Conservation (phyloP, 30 jellyfish, hydroid and myxozoan genomes). For the Aurelia coerulea region DNA sequence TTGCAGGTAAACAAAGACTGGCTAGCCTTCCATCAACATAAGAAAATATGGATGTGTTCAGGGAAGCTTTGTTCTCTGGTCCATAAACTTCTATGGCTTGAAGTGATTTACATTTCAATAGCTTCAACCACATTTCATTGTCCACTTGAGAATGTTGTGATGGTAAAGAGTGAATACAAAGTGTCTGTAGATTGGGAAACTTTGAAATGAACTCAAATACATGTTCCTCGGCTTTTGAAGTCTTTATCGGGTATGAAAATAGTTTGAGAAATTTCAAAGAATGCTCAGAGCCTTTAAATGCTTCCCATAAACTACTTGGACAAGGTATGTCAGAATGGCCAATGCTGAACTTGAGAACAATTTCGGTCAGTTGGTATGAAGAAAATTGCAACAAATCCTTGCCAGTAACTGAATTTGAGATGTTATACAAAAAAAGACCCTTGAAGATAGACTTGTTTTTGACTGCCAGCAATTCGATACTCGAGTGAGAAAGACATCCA, state of each 20-base stretch:
- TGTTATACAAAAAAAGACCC: slow-evolving; percentile 29
- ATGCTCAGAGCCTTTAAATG: slow-evolving; percentile 53
- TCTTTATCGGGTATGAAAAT: slow-evolving; percentile 7
- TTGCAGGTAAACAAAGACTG: slow-evolving; percentile 64
- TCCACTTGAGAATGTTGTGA: slow-evolving; percentile 2
- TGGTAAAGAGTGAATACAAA: slow-evolving; percentile 28
- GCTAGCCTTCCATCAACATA: slow-evolving; percentile 21
- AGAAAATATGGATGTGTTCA: slow-evolving; percentile 29
- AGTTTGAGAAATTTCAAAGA: slow-evolving; percentile 41
- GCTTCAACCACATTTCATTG: slow-evolving; percentile 26
- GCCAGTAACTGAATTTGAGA: slow-evolving; percentile 15
- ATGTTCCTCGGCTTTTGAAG: slow-evolving; percentile 16
- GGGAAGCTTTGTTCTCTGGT: slow-evolving; percentile 17
- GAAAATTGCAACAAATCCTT: slow-evolving; percentile 15
- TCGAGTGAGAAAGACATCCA: slow-evolving; percentile 39
- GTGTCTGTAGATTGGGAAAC: slow-evolving; percentile 44
- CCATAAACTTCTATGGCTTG: slow-evolving; percentile 29
- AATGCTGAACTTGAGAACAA: slow-evolving; percentile 24
- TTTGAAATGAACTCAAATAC: slow-evolving; percentile 43
- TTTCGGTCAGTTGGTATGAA: slow-evolving; percentile 30
- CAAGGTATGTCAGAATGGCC: slow-evolving; percentile 12
- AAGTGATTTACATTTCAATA: slow-evolving; percentile 40
- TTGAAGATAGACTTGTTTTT: neutral
- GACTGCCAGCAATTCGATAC: slow-evolving; percentile 11
- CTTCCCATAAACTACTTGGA: slow-evolving; percentile 26